Evolutionary conservation across 2,113 vertebrate species (phyloP).

Genomic region (Uria lomvia): DNA sequence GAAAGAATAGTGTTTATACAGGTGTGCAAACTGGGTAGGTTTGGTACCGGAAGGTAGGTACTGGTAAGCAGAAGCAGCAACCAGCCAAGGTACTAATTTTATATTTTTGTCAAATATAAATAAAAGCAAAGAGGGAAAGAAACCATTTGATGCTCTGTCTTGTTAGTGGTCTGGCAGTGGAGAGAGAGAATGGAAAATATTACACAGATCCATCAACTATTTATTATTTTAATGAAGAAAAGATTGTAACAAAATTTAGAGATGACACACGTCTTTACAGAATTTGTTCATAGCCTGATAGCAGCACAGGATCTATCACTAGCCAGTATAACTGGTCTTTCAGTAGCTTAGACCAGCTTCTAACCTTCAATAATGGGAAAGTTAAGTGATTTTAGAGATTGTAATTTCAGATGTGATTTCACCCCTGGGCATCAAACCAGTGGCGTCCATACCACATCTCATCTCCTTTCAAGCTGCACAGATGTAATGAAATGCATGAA

Average conservation of each 20-base stretch:
- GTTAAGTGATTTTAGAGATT: neutral
- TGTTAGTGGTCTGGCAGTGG: neutral
- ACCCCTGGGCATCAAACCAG: neutral
- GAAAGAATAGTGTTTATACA: neutral
- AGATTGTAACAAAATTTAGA: neutral
- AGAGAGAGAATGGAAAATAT: neutral
- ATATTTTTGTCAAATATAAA: neutral
- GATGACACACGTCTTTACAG: neutral
- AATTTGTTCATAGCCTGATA: neutral
- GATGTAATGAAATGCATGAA: neutral
- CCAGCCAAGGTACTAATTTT: neutral
- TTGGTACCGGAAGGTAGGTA: too few relatives aligned
- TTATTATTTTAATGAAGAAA: neutral
- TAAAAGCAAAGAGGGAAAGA: neutral
- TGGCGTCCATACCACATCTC: neutral
- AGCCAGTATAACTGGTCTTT: neutral
- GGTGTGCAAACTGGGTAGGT: neutral
- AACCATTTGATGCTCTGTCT: neutral
- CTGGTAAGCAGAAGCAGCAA: neutral
- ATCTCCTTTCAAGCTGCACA: neutral
- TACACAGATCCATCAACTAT: neutral
- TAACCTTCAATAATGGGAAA: neutral
- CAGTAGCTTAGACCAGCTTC: neutral
- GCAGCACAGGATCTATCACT: neutral
- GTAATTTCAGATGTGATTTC: neutral